A percentile compares a stretch with the other conserved stretches of the same genome.
These are phyloP conservation scores for Salminus brasiliensis DNA, from an alignment of 2,113 vertebrate genomes.

Conservation along the genomic window DNA sequence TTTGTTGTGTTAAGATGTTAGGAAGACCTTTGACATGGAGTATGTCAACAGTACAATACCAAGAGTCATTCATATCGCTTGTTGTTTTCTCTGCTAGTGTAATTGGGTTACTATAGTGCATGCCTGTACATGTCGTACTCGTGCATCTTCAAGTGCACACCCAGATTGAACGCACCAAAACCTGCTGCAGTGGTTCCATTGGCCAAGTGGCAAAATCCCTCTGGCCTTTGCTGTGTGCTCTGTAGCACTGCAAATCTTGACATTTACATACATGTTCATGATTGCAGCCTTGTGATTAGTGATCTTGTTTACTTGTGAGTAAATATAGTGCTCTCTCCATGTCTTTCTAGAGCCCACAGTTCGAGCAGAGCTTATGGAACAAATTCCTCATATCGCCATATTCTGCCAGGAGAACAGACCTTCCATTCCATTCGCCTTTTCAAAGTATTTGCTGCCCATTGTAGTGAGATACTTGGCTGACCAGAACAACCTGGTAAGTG, in stretches of 20 bases:
- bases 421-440: slow-evolving; percentile 86
- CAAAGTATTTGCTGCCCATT: slow-evolving; percentile 87
- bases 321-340: background rate
- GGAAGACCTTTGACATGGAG: background rate
- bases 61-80: background rate
- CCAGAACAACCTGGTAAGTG: slow-evolving; percentile 87
- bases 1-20: background rate
- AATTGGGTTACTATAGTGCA: background rate
- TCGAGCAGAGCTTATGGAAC: slow-evolving; percentile 89
- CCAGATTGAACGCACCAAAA: background rate
- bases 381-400: slow-evolving; percentile 88
- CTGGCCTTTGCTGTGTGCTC: background rate
- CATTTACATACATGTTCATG: background rate
- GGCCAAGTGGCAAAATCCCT: background rate
- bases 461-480: slow-evolving; percentile 88
- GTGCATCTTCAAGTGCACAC: background rate
- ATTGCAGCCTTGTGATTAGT: background rate
- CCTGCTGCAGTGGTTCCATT: background rate
- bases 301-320: background rate
- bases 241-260: slow-evolving; percentile 13
- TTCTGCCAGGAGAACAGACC: slow-evolving; percentile 90
- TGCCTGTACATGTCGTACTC: background rate
- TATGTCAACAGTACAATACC: background rate
- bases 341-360: slow-evolving; percentile 82
- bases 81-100: background rate